These are phyloP conservation scores for Dendroctonus ponderosae DNA, from an alignment of 1,140 invertebrate species.

Conservation along the genomic window DNA sequence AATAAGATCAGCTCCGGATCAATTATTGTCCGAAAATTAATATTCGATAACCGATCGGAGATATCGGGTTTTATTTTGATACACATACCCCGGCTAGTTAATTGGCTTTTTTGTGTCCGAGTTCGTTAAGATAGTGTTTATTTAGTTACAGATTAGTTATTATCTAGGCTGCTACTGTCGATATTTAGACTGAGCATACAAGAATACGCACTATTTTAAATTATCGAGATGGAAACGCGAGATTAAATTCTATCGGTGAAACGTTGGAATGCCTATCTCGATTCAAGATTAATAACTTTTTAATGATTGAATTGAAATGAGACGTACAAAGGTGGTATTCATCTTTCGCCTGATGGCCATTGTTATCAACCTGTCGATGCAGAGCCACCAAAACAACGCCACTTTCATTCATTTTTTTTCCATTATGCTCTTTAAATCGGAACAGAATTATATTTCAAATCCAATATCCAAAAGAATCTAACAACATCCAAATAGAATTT, in stretches of 20 bases:
- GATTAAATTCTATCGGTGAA: conserved; percentile 15
- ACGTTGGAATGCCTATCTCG: conserved; percentile 19
- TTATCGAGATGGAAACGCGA: conserved; percentile 8
- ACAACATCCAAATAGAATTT: too few relatives aligned
- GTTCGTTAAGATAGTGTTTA: conserved; percentile 24
- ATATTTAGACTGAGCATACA: conserved; percentile 10
- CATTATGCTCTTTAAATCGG: too few relatives aligned
- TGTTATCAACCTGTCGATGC: too few relatives aligned
- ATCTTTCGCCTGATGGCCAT: too few relatives aligned
- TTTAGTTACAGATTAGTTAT: conserved; percentile 23
- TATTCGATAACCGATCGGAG: conserved; percentile 22
- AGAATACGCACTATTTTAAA: conserved; percentile 12
- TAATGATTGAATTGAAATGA: conserved; percentile 16
- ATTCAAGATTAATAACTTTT: conserved; percentile 20
- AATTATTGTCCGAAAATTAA: conserved; percentile 22
- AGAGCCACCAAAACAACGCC: too few relatives aligned
- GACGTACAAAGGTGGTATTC: too few relatives aligned
- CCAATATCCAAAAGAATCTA: too few relatives aligned
- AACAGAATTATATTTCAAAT: too few relatives aligned
- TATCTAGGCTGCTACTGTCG: conserved; percentile 21
- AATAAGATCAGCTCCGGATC: conserved; percentile 20
- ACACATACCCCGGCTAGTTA: conserved; percentile 4
- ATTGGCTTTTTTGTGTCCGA: conserved; percentile 11
- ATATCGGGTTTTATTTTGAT: conserved; percentile 14
- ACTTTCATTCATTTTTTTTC: too few relatives aligned